These are phyloP conservation scores for Solenopsis invicta DNA, from an alignment of 1,140 invertebrate species.

Conservation along the genomic window DNA sequence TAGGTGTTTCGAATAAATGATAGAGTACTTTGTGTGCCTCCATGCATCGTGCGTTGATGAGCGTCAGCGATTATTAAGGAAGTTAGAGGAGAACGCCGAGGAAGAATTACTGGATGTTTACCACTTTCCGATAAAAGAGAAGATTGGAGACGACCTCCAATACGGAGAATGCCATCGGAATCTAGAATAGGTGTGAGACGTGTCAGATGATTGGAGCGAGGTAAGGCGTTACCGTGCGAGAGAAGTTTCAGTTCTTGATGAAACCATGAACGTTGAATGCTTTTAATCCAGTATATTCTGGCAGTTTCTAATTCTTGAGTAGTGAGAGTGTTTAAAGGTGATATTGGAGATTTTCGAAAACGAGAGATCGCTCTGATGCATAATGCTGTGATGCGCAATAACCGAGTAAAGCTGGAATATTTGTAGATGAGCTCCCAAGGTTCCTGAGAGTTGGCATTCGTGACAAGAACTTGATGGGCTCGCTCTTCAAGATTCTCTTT, in stretches of 20 bases:
- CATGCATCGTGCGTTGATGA: slow-evolving; percentile 64
- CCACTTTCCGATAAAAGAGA: slow-evolving; percentile 46
- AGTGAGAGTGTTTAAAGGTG: neutral
- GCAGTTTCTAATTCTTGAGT: neutral
- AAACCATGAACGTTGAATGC: neutral
- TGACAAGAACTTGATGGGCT: neutral
- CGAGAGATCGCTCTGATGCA: neutral
- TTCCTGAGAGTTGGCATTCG: neutral
- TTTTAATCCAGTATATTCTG: neutral
- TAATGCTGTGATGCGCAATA: neutral
- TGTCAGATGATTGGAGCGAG: neutral
- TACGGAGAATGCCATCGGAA: slow-evolving; percentile 70
- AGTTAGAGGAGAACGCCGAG: slow-evolving; percentile 61
- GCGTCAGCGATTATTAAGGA: slow-evolving; percentile 71
- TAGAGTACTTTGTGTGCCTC: slow-evolving; percentile 53
- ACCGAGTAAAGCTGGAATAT: neutral
- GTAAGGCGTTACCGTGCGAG: neutral
- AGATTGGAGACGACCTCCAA: slow-evolving; percentile 75
- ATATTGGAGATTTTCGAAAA: neutral
- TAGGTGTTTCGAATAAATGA: slow-evolving; percentile 56
- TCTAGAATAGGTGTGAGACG: slow-evolving; percentile 61
- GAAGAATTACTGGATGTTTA: slow-evolving; percentile 75
- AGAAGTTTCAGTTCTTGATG: neutral
- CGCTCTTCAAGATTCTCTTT: neutral
- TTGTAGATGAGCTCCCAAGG: neutral